Evolutionary conservation across 2,797 vertebrate genomes (phyloP).

Genomic region (Heterohyrax brucei): DNA sequence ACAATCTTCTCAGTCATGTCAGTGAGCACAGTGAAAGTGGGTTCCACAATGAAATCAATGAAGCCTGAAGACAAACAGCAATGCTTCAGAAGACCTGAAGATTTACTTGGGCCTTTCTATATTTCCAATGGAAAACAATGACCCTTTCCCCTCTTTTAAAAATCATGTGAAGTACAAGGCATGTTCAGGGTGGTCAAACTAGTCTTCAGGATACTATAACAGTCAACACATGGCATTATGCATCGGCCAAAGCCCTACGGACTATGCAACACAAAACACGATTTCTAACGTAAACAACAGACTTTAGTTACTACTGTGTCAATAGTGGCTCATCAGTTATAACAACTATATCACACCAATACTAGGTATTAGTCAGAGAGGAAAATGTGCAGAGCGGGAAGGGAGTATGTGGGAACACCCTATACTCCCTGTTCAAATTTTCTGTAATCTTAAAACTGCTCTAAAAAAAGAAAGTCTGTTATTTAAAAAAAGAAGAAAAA

Average conservation of each 20-base stretch:
- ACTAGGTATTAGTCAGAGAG: background rate
- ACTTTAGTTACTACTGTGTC: background rate
- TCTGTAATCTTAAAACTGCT: background rate
- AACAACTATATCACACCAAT: background rate
- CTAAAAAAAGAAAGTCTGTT: background rate
- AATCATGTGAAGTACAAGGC: background rate
- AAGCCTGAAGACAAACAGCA: slow-evolving; percentile 92
- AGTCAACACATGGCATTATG: background rate
- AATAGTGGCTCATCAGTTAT: background rate
- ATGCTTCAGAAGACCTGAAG: slow-evolving; percentile 42
- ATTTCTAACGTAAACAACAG: background rate
- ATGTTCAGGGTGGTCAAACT: background rate
- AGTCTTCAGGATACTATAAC: background rate
- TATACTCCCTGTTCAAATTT: background rate
- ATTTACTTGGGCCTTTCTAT: background rate
- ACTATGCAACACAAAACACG: background rate
- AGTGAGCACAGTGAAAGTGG: slow-evolving; percentile 96
- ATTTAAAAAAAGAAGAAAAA: too few relatives aligned
- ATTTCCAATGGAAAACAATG: background rate
- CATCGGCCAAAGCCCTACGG: background rate
- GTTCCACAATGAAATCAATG: slow-evolving; percentile 99
- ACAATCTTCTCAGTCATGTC: slow-evolving; percentile 98
- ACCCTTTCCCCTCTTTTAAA: background rate
- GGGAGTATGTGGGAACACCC: background rate
- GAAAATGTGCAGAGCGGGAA: background rate